These are phyloP conservation scores for Drosophila subobscura DNA, from an alignment of 1,140 invertebrate genomes.

Conservation along the genomic window DNA sequence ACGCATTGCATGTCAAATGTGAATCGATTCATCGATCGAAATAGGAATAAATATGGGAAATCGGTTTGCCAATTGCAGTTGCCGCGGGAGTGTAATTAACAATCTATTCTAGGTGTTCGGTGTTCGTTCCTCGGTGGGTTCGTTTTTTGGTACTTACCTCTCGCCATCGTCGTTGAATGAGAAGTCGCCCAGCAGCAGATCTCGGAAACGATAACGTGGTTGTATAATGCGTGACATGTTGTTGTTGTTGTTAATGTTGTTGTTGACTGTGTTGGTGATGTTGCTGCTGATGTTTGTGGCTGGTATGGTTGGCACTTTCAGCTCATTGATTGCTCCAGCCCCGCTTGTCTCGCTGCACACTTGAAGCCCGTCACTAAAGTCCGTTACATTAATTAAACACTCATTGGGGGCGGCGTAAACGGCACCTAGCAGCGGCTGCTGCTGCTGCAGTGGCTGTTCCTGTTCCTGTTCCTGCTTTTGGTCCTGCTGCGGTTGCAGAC, in stretches of 20 bases:
- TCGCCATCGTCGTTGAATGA: slow-evolving; percentile 90
- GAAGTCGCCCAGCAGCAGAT: slow-evolving; percentile 91
- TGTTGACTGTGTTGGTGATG: slow-evolving; percentile 22
- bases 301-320: slow-evolving; percentile 60
- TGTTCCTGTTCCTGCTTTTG: slow-evolving; percentile 14
- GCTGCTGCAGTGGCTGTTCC: neutral
- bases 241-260: slow-evolving; percentile 41
- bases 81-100: slow-evolving; percentile 57
- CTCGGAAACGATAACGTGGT: slow-evolving; percentile 89
- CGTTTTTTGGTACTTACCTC: slow-evolving; percentile 60
- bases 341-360: slow-evolving; percentile 30
- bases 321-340: slow-evolving; percentile 24
- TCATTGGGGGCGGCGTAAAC: slow-evolving; percentile 55
- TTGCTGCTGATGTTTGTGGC: slow-evolving; percentile 47
- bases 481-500: slow-evolving; percentile 32
- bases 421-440: slow-evolving; percentile 22
- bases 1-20: slow-evolving; percentile 41
- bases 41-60: slow-evolving; percentile 18
- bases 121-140: too few relatives aligned
- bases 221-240: slow-evolving; percentile 80
- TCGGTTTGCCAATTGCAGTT: slow-evolving; percentile 54
- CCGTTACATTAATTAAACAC: slow-evolving; percentile 81
- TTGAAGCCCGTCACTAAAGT: slow-evolving; percentile 72
- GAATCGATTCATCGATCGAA: slow-evolving; percentile 74
- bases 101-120: slow-evolving; percentile 32